Evolutionary conservation across 37 sponge, comb jelly and placozoan species (phyloP).

Genomic region (Amphimedon queenslandica): DNA sequence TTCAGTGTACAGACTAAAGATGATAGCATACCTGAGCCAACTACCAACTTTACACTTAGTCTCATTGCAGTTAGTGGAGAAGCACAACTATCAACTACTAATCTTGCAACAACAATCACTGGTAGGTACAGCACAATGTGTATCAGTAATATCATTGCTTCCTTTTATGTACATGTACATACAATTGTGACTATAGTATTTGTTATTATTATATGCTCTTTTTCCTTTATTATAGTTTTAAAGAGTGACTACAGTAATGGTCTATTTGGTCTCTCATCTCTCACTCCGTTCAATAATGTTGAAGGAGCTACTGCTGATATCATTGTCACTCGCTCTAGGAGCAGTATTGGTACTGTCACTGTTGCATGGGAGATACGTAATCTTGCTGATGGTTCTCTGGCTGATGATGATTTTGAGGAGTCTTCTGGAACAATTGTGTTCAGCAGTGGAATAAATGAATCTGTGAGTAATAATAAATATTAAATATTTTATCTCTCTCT

Average conservation of each 20-base stretch:
- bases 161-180: neutral
- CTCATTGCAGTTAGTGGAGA: slow-evolving; percentile 37
- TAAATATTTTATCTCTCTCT: neutral
- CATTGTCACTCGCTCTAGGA: slow-evolving; percentile 30
- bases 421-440: slow-evolving; percentile 38
- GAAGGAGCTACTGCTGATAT: slow-evolving; percentile 34
- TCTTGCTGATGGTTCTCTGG: neutral
- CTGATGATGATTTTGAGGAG: slow-evolving; percentile 47
- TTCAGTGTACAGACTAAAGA: slow-evolving; percentile 47
- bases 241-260: slow-evolving; percentile 78
- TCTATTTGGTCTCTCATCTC: slow-evolving; percentile 62
- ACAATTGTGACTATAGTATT: neutral
- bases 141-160: neutral
- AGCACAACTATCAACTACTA: slow-evolving; percentile 20
- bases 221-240: slow-evolving; percentile 13
- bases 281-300: slow-evolving; percentile 2
- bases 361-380: slow-evolving; percentile 51
- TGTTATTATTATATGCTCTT: neutral
- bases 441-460: slow-evolving; percentile 17
- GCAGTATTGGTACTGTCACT: slow-evolving; percentile 36
- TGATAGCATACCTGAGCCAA: slow-evolving; percentile 65
- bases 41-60: slow-evolving; percentile 31
- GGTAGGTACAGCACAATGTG: slow-evolving; percentile 9
- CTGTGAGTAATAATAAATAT: neutral
- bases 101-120: neutral